Base-by-base conservation (phyloP, 53 echinoderm and acorn worm genomes). In the Arbacia lixula region DNA sequence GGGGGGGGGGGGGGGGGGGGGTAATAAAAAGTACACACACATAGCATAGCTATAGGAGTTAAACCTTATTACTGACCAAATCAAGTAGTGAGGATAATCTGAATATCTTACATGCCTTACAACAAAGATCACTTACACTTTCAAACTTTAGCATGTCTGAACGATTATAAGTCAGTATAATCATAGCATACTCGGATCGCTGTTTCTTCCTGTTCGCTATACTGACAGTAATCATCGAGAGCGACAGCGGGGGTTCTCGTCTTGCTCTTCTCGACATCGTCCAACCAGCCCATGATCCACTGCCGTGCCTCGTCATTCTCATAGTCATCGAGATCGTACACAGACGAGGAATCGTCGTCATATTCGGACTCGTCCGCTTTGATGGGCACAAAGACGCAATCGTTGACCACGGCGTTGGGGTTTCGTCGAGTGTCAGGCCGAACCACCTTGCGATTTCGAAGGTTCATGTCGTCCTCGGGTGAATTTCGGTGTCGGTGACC, bases 241-340 rank as follows among this genome's bases (percentile, higher is more conserved):
- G 72, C 72, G 21, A 72, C 49, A 49, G 51, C 72, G 25, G 72
- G 72, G 2, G 31, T 49, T 42, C 31, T 25, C 17, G 29, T 40
- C 39, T 42, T 25, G 16, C 72, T 72, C 30, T 72, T 72, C 30
- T 72, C 72, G 3, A 72, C 72, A 30, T 38, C 72, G 5, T 72
- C 72, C 12, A 72, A 30, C 72, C 72, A 72, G 46, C 41, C 27
- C 12, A 72, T 27, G 30, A 72, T 72, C 72, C 72, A 72, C 28
- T 72, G 43, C 25, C 72, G 72, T 5, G 72, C 50, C 12, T 72
- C 72, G 1, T 29, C 72, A 27, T 72, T 46, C 27, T 43, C 42
- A 27, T 46, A 42, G 29, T 49, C 72, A 19, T 72, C 72, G 51
- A 28, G 6, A 49, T 72, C 72, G 22, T 46, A 49, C 26, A 46